Percentiles rank a stretch among this genome's conserved stretches.
Conservation (phyloP, 64 coral and sea anemone species). For the Catalaphyllia jardinei region DNA sequence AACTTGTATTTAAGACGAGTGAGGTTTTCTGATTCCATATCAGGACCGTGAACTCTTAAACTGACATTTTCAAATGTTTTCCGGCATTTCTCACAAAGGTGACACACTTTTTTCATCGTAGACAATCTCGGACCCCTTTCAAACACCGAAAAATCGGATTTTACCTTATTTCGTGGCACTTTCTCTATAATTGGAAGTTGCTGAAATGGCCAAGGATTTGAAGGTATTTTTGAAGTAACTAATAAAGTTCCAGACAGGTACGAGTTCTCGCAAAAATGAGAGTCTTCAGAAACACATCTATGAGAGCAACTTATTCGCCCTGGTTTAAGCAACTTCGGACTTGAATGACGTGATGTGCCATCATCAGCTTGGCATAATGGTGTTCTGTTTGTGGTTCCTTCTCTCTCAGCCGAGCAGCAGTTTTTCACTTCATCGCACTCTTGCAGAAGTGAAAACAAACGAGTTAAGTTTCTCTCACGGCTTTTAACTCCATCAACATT, state of each 20-base stretch:
- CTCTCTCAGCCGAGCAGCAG: neutral
- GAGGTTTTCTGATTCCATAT: neutral
- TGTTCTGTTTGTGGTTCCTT: neutral
- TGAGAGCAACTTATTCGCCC: neutral
- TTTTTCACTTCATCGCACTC: neutral
- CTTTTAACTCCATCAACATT: neutral
- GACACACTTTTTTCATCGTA: neutral
- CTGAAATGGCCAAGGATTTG: neutral
- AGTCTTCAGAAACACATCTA: too few species aligned
- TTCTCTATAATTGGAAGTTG: neutral
- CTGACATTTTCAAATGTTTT: neutral
- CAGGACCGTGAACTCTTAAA: neutral
- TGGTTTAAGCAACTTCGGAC: neutral
- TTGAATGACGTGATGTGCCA: neutral
- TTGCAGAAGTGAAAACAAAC: neutral
- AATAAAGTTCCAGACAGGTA: constrained; percentile 5
- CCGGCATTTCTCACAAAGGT: neutral
- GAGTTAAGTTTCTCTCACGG: neutral
- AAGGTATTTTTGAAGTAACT: neutral
- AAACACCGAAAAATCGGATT: neutral
- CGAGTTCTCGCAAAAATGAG: neutral
- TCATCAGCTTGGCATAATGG: neutral
- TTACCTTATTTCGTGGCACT: neutral
- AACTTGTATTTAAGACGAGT: neutral
- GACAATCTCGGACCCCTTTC: neutral